Percentiles rank a stretch among this genome's conserved stretches.
These are phyloP conservation scores for Neomorphus geoffroyi DNA, from an alignment of 2,797 vertebrate species.

Conservation along the genomic window DNA sequence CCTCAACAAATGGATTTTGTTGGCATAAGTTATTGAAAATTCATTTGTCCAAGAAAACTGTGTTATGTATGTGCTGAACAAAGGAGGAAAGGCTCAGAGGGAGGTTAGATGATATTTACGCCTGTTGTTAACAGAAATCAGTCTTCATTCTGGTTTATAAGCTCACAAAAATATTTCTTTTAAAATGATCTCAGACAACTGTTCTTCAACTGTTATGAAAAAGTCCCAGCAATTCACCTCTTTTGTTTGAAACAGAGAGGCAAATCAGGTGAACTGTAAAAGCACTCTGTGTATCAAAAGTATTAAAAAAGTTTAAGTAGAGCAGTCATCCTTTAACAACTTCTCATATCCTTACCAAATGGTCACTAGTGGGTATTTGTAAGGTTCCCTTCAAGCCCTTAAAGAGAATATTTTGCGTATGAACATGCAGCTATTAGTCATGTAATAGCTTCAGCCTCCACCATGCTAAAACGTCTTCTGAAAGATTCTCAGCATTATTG, in stretches of 20 bases:
- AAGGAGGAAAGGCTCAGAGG: neutral
- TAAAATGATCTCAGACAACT: neutral
- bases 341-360: neutral
- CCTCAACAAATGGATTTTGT: neutral
- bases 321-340: neutral
- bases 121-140: neutral
- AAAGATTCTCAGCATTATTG: neutral
- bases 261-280: neutral
- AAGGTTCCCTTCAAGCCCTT: neutral
- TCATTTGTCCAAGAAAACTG: neutral
- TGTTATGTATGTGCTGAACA: neutral
- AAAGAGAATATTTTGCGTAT: neutral
- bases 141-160: neutral
- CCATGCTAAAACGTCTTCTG: neutral
- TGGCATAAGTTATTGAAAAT: slow-evolving; percentile 1
- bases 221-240: neutral
- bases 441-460: neutral
- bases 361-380: neutral
- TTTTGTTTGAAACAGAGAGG: neutral
- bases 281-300: neutral
- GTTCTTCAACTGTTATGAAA: neutral
- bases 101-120: neutral
- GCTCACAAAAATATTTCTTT: neutral
- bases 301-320: neutral
- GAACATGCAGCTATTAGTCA: neutral